phyloP scores from a whole-genome alignment of 2,888 invertebrate genomes.

The Oconnorella tubifera region DNA sequence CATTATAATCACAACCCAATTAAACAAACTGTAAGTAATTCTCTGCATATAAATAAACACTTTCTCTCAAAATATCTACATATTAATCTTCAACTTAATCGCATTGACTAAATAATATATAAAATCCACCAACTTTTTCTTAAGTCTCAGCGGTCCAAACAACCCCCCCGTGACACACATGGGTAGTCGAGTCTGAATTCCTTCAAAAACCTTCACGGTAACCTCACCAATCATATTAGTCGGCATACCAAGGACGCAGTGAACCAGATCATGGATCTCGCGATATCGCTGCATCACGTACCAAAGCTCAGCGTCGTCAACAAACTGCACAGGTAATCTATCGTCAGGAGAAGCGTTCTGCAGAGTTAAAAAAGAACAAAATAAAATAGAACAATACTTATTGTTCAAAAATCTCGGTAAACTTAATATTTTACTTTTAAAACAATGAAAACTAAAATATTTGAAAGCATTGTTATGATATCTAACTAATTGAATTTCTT shows the following conservation, averaged over 20 bases:
- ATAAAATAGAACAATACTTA: background rate
- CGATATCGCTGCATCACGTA: slow-evolving; percentile 97
- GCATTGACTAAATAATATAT: too few relatives aligned
- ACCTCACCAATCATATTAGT: slow-evolving; percentile 66
- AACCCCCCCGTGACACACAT: slow-evolving; percentile 92
- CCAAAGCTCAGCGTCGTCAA: slow-evolving; percentile 81
- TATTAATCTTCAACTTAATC: too few relatives aligned
- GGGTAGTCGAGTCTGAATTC: slow-evolving; percentile 86
- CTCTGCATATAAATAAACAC: too few relatives aligned
- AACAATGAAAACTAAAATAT: background rate
- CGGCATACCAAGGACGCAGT: slow-evolving; percentile 82
- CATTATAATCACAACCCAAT: too few relatives aligned
- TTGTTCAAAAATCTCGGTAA: background rate
- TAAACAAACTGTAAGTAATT: too few relatives aligned
- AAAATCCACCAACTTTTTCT: slow-evolving; percentile 76
- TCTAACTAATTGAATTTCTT: too few relatives aligned
- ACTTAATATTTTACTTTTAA: background rate
- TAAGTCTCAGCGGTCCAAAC: slow-evolving; percentile 77
- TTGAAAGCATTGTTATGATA: too few relatives aligned
- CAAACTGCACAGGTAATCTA: slow-evolving; percentile 81
- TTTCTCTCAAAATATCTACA: too few relatives aligned
- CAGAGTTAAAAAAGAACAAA: too few relatives aligned
- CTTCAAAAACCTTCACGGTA: slow-evolving; percentile 96
- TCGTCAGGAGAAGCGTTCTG: slow-evolving; percentile 89
- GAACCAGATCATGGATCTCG: slow-evolving; percentile 92